These are phyloP conservation scores for Lagocephalus sceleratus DNA, from an alignment of 2,797 vertebrate species.

Conservation along the genomic window DNA sequence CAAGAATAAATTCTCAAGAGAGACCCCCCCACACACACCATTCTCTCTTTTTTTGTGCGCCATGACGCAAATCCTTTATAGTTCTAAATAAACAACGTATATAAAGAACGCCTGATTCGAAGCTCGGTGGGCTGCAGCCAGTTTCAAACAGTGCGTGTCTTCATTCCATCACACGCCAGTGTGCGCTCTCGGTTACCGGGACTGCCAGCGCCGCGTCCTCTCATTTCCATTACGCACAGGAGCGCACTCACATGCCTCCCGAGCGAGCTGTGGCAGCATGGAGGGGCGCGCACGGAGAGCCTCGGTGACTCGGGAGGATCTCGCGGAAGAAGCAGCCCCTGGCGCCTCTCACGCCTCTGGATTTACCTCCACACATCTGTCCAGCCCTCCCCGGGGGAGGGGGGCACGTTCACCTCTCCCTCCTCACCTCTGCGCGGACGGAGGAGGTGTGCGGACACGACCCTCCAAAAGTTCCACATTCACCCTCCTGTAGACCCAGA, in stretches of 20 bases:
- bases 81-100: too few species aligned
- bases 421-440: constrained; percentile 10
- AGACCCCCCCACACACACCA: too few species aligned
- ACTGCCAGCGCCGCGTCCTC: constrained; percentile 11
- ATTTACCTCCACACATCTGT: constrained; percentile 3
- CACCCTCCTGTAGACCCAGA: too few species aligned
- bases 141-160: too few species aligned
- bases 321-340: constrained; percentile 17
- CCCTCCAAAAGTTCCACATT: constrained; percentile 43
- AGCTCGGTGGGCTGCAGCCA: too few species aligned
- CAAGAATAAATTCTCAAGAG: background rate
- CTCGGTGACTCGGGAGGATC: constrained; percentile 9
- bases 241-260: constrained; percentile 35
- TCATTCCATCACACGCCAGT: constrained; percentile 1
- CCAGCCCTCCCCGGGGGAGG: background rate
- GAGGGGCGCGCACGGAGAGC: constrained; percentile 29
- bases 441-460: constrained; percentile 14
- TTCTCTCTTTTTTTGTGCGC: too few species aligned
- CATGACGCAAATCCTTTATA: too few species aligned
- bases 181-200: background rate
- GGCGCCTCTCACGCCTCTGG: constrained; percentile 8
- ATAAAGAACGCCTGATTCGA: too few species aligned
- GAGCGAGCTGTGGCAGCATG: constrained; percentile 30
- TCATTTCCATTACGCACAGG: constrained; percentile 60
- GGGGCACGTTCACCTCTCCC: constrained; percentile 9